phyloP scores from a whole-genome alignment of 2,888 invertebrate genomes.

The Gymnoscelis rufifasciata region DNA sequence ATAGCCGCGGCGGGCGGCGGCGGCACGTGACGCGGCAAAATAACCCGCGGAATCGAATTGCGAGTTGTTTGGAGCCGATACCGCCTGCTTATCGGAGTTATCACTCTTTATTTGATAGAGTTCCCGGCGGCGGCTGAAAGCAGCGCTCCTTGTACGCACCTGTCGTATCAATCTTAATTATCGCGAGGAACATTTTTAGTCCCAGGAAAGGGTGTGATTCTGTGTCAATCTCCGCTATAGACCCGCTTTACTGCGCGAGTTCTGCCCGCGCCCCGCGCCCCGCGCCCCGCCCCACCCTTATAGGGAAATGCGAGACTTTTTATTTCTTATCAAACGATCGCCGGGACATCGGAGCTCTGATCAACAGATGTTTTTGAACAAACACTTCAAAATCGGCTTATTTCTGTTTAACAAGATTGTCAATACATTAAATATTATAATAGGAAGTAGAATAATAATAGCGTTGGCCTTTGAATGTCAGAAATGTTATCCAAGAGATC shows the following conservation, averaged over 20 bases:
- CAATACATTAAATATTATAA: no score
- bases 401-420: no score
- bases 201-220: constrained; percentile 27
- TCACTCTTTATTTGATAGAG: constrained; percentile 6
- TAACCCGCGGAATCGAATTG: constrained; percentile 4
- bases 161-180: constrained; percentile 47
- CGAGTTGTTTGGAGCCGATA: background rate
- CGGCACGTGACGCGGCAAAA: background rate
- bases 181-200: constrained; percentile 21
- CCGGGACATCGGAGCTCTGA: no score
- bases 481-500: no score
- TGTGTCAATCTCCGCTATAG: constrained; percentile 26
- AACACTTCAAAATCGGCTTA: no score
- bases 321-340: no score
- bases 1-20: background rate
- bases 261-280: background rate
- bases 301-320: no score
- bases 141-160: constrained; percentile 32
- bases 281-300: no score
- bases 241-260: constrained; percentile 12
- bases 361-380: no score
- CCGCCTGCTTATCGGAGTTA: background rate
- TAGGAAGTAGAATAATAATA: no score
- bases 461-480: no score
- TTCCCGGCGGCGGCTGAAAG: constrained; percentile 8